Evolutionary conservation across 2,888 invertebrate species (phyloP), one percentile per base, ranked within the genome.

Genomic region (Stenodera caucasica): DNA sequence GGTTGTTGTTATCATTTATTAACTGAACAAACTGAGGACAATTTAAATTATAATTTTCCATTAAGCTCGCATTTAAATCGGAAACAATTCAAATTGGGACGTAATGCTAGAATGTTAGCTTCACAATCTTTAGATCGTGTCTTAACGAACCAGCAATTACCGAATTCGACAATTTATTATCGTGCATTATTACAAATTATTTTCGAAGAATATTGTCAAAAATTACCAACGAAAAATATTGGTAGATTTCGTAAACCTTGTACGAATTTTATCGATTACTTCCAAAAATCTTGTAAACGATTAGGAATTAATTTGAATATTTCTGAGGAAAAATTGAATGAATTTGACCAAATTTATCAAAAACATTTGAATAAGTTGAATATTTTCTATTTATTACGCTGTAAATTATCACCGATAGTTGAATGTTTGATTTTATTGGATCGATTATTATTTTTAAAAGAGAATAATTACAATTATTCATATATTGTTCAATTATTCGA

Each of bases 1-100:
- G 93, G 94, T 0, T 97, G 96, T 77, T 96, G 96, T 76, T 96
- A 95, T 81, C 93, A 96, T 79, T 83, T 91, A 1, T 80, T 96
- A 18, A 84, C 83, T 0, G 91, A 92, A 72, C 77, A 82, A 64
- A 83, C 79, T 69, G 78, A 79, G 50, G 26, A 26, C 26, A 26
- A 26, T 26, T 26, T 6, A 26, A 26, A 26, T 26, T 15, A 37
- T 55, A 89, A 89, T 0, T 91, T 91, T 73, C 92, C 92, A 0
- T 81, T 92, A 80, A 89, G 90, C 49, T 69, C 81, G 4, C 84
- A 82, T 78, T 79, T 92, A 45, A 81, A 76, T 72, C 79, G 83
- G 67, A 79, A 78, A 57, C 77, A 82, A 40, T 80, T 83, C 64
- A 71, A 68, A 40, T 74, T 94, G 11, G 90, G 91, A 0, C 83